These are phyloP conservation scores for Pollachius pollachius DNA, from an alignment of 2,113 vertebrate species.

Conservation along the genomic window DNA sequence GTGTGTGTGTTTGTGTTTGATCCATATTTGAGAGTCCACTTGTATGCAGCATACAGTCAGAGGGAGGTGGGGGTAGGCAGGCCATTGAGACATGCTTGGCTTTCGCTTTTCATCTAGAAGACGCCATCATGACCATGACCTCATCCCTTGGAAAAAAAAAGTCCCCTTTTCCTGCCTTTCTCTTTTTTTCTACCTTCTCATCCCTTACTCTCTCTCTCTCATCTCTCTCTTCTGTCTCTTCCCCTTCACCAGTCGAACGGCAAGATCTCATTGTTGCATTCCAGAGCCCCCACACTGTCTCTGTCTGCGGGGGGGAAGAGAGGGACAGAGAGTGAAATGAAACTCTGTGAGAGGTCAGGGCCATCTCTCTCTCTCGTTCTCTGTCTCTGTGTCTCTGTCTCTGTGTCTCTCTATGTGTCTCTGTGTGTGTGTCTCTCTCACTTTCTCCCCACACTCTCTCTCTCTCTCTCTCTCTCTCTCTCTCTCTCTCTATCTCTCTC, in stretches of 20 bases:
- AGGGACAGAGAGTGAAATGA: slow-evolving; percentile 6
- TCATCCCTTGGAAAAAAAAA: slow-evolving; percentile 70
- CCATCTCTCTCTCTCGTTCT: too few relatives aligned
- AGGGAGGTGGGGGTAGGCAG: slow-evolving; percentile 61
- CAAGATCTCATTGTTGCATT: slow-evolving; percentile 58
- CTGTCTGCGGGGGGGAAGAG: slow-evolving; percentile 27
- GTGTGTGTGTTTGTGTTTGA: slow-evolving; percentile 4
- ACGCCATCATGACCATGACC: slow-evolving; percentile 67
- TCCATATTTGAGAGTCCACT: neutral
- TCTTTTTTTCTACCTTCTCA: neutral
- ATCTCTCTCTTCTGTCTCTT: slow-evolving; percentile 39
- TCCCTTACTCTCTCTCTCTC: slow-evolving; percentile 17
- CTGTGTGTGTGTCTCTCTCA: too few relatives aligned
- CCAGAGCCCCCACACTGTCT: slow-evolving; percentile 72
- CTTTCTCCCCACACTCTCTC: too few relatives aligned
- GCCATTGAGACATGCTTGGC: slow-evolving; percentile 53
- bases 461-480: too few relatives aligned
- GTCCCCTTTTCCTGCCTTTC: slow-evolving; percentile 62
- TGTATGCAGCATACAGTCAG: slow-evolving; percentile 21
- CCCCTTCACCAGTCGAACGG: slow-evolving; percentile 45
- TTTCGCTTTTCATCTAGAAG: slow-evolving; percentile 37
- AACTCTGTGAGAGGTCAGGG: slow-evolving; percentile 4
- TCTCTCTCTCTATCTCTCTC: too few relatives aligned
- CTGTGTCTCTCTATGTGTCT: too few relatives aligned
- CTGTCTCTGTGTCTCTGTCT: too few relatives aligned